Evolutionary conservation across 2,113 vertebrate species (phyloP), one percentile per base, ranked within the genome.

Genomic region (Delphinapterus leucas): DNA sequence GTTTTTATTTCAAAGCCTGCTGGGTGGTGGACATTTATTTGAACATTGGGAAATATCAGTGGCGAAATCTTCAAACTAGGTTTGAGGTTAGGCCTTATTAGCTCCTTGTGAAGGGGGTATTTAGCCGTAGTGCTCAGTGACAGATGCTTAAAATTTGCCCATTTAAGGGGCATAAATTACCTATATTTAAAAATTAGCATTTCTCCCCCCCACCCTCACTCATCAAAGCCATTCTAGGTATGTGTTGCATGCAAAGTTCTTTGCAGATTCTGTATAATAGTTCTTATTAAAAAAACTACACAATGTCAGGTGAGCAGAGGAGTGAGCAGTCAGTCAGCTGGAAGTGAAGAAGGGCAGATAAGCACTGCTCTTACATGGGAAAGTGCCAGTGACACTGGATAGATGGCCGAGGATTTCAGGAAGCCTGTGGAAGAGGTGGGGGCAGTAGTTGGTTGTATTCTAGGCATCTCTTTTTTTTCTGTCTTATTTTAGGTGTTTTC

Each of bases 181-280:
- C 58, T 38, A 53, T 80, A 80, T 86, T 96, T 98, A 17, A 60
- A 94, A 97, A 77, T 95, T 67, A 58, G 17, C 44, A 6, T 71
- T 28, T 90, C n/a, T 49, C 65, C 61, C 49, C 13, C 14, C 3
- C 49, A 14, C 49, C 14, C 49, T 5, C 53, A 77, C 8, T 94
- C 12, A 36, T 76, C 44, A 31, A 67, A 96, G 47, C 61, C 38
- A 25, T 70, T 88, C 41, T 90, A 58, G 77, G 38, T 65, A 8
- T 63, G 65, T 58, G 28, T 88, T 76, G 44, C 28, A 53, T 90
- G 65, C 38, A 71, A 5, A 89, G 65, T 49, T 41, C 95, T 82
- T 89, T 92, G 60, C 55, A 88, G 85, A 70, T 94, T 87, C 63
- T 61, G 15, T 53, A 3, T 61, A 79, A 84, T 55, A 68, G 26